Percentiles rank a stretch among this genome's conserved stretches.
Conservation (phyloP, 2,797 vertebrate species). For the Oreochromis grahami region DNA sequence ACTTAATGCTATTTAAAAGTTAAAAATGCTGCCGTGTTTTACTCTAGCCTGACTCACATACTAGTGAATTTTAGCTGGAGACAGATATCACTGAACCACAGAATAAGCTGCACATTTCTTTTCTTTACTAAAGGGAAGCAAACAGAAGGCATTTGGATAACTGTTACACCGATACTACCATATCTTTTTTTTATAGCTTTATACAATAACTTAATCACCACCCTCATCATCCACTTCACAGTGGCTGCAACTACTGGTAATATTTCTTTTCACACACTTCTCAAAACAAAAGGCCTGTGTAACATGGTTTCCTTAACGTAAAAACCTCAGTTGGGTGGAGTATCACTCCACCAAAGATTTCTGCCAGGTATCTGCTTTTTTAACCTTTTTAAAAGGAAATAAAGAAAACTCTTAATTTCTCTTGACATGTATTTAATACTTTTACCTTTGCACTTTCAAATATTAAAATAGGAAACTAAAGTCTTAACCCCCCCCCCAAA, state of each 20-base stretch:
- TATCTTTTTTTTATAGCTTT: background rate
- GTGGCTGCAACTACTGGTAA: accelerated
- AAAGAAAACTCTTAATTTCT: background rate
- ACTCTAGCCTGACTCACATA: background rate
- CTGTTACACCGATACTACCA: background rate
- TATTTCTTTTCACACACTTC: accelerated
- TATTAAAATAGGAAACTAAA: background rate
- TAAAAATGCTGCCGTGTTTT: background rate
- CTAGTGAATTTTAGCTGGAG: background rate
- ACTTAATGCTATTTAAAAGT: background rate
- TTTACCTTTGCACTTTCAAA: background rate
- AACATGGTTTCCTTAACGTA: background rate
- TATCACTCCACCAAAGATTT: background rate
- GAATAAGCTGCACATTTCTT: background rate
- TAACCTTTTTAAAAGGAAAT: background rate
- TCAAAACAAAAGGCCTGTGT: background rate
- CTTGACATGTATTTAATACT: background rate
- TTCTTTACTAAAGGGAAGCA: background rate
- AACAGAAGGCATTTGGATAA: background rate
- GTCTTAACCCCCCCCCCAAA: background rate
- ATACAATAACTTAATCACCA: background rate
- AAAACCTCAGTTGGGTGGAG: background rate
- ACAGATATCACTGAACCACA: background rate
- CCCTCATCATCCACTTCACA: background rate
- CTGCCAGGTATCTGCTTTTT: background rate